Percentiles rank a stretch among this genome's conserved stretches.
Evolutionary conservation across 53 echinoderm and acorn worm species (phyloP).

Genomic region (Pentamera pediparva): DNA sequence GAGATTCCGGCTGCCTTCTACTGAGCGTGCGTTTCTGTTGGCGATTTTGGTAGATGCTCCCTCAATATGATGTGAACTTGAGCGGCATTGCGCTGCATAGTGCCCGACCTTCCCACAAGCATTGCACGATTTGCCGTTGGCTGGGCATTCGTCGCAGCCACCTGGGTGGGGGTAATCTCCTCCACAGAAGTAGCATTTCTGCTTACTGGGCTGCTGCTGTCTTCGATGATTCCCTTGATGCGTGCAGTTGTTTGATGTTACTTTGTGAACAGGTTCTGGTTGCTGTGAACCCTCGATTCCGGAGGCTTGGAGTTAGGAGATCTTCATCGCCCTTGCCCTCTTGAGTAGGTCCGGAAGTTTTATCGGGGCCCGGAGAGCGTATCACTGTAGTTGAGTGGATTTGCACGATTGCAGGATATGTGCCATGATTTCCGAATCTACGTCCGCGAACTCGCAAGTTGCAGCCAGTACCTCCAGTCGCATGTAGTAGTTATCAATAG

Average conservation of each 20-base stretch:
- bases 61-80: not conserved
- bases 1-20: not conserved
- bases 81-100: constrained; percentile 29
- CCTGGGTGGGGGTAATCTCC: constrained; percentile 25
- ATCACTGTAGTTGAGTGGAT: not conserved
- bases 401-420: not conserved
- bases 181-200: constrained; percentile 11
- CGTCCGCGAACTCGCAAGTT: too few species aligned
- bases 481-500: constrained; percentile 23
- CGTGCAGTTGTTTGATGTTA: not conserved
- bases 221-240: not conserved
- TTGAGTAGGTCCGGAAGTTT: not conserved
- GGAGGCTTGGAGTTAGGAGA: not conserved
- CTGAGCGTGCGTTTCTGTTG: not conserved
- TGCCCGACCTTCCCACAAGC: constrained; percentile 14
- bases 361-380: not conserved
- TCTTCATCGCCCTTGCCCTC: not conserved
- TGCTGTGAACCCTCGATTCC: not conserved
- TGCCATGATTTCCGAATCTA: not conserved
- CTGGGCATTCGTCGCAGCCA: constrained; percentile 3
- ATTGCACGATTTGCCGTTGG: constrained; percentile 14
- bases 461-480: constrained; percentile 17
- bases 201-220: not conserved
- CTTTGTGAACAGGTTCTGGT: not conserved
- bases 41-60: not conserved